phyloP scores from a whole-genome alignment of 2,797 vertebrate species.

The Discoglossus pictus region DNA sequence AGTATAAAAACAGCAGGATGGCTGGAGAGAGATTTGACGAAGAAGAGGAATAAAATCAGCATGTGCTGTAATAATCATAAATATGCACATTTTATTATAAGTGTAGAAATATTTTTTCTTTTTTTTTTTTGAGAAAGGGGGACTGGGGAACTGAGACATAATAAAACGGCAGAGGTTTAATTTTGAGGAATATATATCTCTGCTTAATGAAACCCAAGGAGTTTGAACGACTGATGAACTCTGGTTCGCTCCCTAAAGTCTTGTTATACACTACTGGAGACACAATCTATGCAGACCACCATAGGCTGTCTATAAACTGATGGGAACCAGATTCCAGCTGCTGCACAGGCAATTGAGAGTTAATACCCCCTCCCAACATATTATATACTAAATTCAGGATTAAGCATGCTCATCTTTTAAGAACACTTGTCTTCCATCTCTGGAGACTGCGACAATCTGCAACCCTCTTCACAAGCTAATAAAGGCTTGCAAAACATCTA shows the following conservation, averaged over 20 bases:
- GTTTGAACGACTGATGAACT: too few relatives aligned
- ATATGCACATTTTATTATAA: constrained; percentile 9
- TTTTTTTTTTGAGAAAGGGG: too few relatives aligned
- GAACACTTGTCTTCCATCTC: background rate
- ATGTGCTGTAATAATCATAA: background rate
- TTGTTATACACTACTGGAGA: too few relatives aligned
- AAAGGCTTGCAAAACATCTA: too few relatives aligned
- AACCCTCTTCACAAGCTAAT: constrained; percentile 6
- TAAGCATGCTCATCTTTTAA: background rate
- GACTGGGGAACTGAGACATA: too few relatives aligned
- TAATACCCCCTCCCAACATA: background rate
- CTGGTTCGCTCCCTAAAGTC: too few relatives aligned
- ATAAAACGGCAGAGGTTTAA: too few relatives aligned
- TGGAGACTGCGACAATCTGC: background rate
- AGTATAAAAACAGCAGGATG: constrained; percentile 1
- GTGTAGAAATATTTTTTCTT: background rate
- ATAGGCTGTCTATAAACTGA: too few relatives aligned
- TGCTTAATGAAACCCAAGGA: too few relatives aligned
- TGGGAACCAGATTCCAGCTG: too few relatives aligned
- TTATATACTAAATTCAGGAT: background rate
- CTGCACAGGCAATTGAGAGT: background rate
- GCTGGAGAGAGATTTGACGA: constrained; percentile 4
- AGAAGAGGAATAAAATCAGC: constrained; percentile 5
- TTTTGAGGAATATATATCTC: too few relatives aligned
- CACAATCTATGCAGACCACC: too few relatives aligned